Conservation (phyloP, 2,888 invertebrate genomes). For the Drosophila atripex region DNA sequence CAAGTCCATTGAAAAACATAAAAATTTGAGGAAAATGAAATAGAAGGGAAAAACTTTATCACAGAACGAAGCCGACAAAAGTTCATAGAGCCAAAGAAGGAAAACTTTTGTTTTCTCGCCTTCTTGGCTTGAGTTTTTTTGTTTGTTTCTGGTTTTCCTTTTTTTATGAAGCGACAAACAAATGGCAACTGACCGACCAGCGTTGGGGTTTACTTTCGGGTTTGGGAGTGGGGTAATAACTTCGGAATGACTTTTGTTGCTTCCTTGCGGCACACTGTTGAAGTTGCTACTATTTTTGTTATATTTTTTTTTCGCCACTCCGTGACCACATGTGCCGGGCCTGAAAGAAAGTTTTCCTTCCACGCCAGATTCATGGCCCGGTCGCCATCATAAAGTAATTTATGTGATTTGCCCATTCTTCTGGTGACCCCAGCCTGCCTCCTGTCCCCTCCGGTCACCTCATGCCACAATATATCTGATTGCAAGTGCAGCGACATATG, state of each 20-base stretch:
- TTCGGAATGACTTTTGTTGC: constrained; percentile 77
- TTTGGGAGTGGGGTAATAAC: constrained; percentile 59
- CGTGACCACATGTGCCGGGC: constrained; percentile 71
- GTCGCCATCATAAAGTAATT: constrained; percentile 77
- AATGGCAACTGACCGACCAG: constrained; percentile 52
- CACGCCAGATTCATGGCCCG: constrained; percentile 59
- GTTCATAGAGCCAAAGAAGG: constrained; percentile 60
- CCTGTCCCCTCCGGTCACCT: background rate
- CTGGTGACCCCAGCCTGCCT: constrained; percentile 22
- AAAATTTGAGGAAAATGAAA: constrained; percentile 33
- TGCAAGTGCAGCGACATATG: constrained; percentile 75
- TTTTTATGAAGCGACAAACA: constrained; percentile 65
- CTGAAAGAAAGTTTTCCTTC: constrained; percentile 51
- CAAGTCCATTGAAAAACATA: constrained; percentile 34
- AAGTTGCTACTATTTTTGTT: constrained; percentile 38
- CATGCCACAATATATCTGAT: constrained; percentile 50
- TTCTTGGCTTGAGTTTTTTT: constrained; percentile 43
- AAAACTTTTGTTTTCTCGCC: constrained; percentile 76
- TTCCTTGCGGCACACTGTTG: constrained; percentile 58
- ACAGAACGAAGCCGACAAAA: constrained; percentile 60
- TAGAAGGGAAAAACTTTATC: constrained; percentile 57
- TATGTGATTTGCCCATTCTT: constrained; percentile 67
- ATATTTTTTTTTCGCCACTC: constrained; percentile 35
- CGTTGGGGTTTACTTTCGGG: constrained; percentile 1
- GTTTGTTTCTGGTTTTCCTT: constrained; percentile 35